Base-by-base conservation (phyloP, 2,113 vertebrate genomes). In the Lamprologus tigripictilis region DNA sequence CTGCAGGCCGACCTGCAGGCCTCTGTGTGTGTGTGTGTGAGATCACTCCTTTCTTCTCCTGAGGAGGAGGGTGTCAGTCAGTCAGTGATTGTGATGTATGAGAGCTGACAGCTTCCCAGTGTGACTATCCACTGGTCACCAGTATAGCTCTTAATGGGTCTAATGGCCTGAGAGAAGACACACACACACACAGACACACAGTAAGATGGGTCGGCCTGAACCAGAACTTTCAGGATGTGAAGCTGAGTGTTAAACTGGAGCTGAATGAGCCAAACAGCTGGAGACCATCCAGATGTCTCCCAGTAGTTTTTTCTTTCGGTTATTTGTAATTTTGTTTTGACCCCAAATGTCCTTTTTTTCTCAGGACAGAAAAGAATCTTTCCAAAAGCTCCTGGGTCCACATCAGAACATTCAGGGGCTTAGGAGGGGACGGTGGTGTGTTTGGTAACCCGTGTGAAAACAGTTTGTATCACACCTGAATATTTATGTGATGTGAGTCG, bases 81-180 rank as follows among this genome's bases (percentile, higher is more conserved):
- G 53, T 85, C 90, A 82, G 37, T 55, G 68, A 26, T 19, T 83
- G 11, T 90, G 91, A 93, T 6, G 9, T 35, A 95, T 93, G 61
- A 3, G 33, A 92, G 53, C 17, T 89, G 94, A 94, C 94, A 94
- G 90, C 35, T 88, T 89, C 76, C 47, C 92, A 87, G 57, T 88
- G 83, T 16, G 82, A 90, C 80, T 92, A 33, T 90, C 82, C 83
- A 84, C 91, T 88, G 92, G 91, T 88, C 13, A 49, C 86, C 87
- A 92, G 89, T 91, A 8, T 10, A 73, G 83, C 83, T 8, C 82
- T 76, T 88, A 92, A 89, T 86, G 87, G 87, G 61, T 73, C 40
- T 88, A 84, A 93, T 84, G 79, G 55, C 87, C 91, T 58, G 68
- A 88, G 85, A 89, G 86, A 21, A 81, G 1, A 2, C 19, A 12